Evolutionary conservation across 2,888 invertebrate species (phyloP).

Genomic region (Patella ulyssiponensis): DNA sequence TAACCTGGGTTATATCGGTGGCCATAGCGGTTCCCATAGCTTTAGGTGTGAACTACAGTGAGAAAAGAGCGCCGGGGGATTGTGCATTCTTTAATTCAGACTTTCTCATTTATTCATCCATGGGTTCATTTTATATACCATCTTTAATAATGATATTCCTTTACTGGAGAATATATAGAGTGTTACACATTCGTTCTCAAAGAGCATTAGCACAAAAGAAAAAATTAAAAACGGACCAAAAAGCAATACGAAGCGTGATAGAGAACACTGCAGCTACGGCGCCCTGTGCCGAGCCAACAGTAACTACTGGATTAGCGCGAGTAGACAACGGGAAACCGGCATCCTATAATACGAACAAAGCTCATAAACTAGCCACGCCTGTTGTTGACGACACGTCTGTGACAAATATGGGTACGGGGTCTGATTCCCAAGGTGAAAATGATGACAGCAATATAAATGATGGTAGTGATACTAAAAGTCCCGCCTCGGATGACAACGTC

Average conservation of each 20-base stretch:
- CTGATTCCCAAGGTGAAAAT: constrained; percentile 61
- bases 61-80: constrained; percentile 84
- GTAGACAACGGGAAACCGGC: constrained; percentile 64
- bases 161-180: constrained; percentile 97
- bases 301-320: constrained; percentile 57
- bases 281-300: constrained; percentile 56
- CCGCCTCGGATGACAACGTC: constrained; percentile 34
- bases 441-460: constrained; percentile 54
- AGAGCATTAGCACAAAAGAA: constrained; percentile 53
- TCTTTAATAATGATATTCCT: constrained; percentile 97
- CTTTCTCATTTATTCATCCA: constrained; percentile 97
- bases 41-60: constrained; percentile 94
- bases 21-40: constrained; percentile 97
- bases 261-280: constrained; percentile 58
- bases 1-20: constrained; percentile 95
- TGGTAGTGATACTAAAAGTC: constrained; percentile 48
- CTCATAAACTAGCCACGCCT: constrained; percentile 39
- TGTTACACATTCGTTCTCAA: constrained; percentile 74
- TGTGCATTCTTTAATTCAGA: constrained; percentile 98
- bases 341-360: constrained; percentile 60
- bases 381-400: constrained; percentile 37
- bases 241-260: constrained; percentile 59
- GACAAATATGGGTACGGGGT: constrained; percentile 50
- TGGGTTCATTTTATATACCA: constrained; percentile 99
- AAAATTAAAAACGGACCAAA: constrained; percentile 53